These are phyloP conservation scores for Cecropterus lyciades DNA, from an alignment of 1,140 invertebrate species.

Conservation along the genomic window DNA sequence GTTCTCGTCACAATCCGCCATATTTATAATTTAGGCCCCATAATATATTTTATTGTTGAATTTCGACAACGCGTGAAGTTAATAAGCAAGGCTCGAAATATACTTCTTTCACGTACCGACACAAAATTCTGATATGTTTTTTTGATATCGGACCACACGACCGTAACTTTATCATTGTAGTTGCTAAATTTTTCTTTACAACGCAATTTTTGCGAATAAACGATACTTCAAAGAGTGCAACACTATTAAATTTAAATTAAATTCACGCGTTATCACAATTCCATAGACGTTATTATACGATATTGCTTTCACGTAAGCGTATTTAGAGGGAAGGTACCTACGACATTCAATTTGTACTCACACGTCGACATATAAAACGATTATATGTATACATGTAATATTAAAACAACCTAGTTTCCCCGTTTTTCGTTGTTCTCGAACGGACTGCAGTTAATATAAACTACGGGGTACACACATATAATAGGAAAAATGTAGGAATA, in stretches of 20 bases:
- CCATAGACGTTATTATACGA: slow-evolving; percentile 40
- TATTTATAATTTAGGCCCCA: slow-evolving; percentile 40
- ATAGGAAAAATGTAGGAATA: slow-evolving; percentile 68
- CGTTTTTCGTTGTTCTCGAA: slow-evolving; percentile 74
- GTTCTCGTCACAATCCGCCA: slow-evolving; percentile 56
- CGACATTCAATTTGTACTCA: slow-evolving; percentile 77
- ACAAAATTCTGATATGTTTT: slow-evolving; percentile 28
- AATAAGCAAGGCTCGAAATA: background rate
- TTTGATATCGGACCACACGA: slow-evolving; percentile 4
- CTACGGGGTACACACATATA: slow-evolving; percentile 60
- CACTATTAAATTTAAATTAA: background rate
- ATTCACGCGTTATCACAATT: slow-evolving; percentile 15
- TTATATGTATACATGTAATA: slow-evolving; percentile 62
- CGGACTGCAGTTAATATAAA: slow-evolving; percentile 68
- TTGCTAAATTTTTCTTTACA: background rate
- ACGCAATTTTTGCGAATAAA: no score
- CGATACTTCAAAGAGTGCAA: no score
- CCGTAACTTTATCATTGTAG: background rate
- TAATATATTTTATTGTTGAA: slow-evolving; percentile 25
- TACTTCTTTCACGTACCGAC: background rate
- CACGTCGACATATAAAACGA: slow-evolving; percentile 63
- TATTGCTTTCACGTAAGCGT: slow-evolving; percentile 78
- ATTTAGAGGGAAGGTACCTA: slow-evolving; percentile 64
- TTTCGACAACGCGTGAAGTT: slow-evolving; percentile 20
- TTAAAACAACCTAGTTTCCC: slow-evolving; percentile 78